Base-by-base conservation (phyloP, 1,140 invertebrate species). In the Diorhabda sublineata region DNA sequence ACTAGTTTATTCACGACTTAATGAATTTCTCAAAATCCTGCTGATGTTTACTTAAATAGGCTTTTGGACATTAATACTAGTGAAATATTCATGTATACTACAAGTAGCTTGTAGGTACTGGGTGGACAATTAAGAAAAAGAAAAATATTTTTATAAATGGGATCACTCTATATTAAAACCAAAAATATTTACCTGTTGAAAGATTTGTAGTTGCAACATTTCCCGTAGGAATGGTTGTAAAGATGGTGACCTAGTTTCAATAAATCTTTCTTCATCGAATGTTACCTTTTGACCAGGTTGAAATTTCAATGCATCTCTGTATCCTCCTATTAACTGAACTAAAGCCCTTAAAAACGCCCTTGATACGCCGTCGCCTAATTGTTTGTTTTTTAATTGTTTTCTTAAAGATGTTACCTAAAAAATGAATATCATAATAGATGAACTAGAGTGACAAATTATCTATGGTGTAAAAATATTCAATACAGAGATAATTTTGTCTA, bases 131-230 rank as follows among this genome's bases (percentile, higher is more conserved):
- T 58, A 66, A 58, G n/a, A 58, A 41, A 6, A 58, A 58, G 42
- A 3, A 6, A 58, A 66, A 56, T 47, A 9, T n/a, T 43, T 61
- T 57, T 59, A 26, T 26, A 26, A 26, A 26, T 26, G 1, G 1
- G 26, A 26, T 26, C 26, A 26, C 26, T 26, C 26, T 1, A 26
- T 26, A 26, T 26, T 26, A 26, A 56, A 52, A 58, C 42, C 82
- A 97, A 97, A 90, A 60, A 60, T 4, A 44, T 94, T 81, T 26
- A 94, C 92, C 87, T 97, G 94, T 78, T 94, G 92, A 83, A 98
- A 98, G 75, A 97, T 97, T 84, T 98, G 96, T 9, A 97, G 85
- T 69, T 96, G 89, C 61, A 97, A 84, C 89, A 98, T 95, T 83
- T 95, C 92, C 75, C 89, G 85, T 42, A 97, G 84, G 83, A 97